Evolutionary conservation across 2,113 vertebrate genomes (phyloP).

Genomic region (Micromys minutus): DNA sequence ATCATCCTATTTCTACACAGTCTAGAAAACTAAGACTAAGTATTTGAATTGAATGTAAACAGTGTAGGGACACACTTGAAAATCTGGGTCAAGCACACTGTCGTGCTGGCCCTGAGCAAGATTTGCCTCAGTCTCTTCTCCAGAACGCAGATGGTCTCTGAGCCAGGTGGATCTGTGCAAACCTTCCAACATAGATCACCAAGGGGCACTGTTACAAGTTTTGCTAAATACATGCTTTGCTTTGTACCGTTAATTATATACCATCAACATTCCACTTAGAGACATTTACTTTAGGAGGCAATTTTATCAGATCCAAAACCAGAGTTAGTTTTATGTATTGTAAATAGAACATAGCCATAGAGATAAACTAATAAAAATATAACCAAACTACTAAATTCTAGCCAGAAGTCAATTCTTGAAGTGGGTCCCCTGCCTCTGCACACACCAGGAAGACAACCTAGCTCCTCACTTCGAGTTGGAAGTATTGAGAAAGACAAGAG

Average conservation of each 20-base stretch:
- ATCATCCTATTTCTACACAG: not conserved
- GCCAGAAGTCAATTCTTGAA: not conserved
- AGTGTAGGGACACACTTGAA: not conserved
- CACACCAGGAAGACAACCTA: not conserved
- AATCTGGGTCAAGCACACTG: fast-evolving
- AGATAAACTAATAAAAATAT: slow-evolving; percentile 7
- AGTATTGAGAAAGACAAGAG: not conserved
- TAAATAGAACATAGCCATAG: slow-evolving; percentile 37
- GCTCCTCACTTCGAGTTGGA: not conserved
- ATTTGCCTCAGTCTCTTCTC: not conserved
- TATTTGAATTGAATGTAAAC: slow-evolving; percentile 25
- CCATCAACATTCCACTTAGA: not conserved
- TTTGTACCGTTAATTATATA: not conserved
- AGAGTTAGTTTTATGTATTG: not conserved
- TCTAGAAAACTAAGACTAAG: not conserved
- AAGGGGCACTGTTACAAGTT: not conserved
- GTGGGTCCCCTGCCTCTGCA: not conserved
- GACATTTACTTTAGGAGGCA: slow-evolving; percentile 25
- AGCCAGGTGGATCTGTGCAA: not conserved
- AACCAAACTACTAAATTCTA: not conserved
- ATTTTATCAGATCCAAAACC: slow-evolving; percentile 1
- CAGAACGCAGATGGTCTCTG: not conserved
- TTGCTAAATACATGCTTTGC: not conserved
- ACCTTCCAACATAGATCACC: not conserved
- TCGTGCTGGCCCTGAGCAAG: no score